phyloP scores from a whole-genome alignment of 1,140 invertebrate species.

The Drosophila seguyi region DNA sequence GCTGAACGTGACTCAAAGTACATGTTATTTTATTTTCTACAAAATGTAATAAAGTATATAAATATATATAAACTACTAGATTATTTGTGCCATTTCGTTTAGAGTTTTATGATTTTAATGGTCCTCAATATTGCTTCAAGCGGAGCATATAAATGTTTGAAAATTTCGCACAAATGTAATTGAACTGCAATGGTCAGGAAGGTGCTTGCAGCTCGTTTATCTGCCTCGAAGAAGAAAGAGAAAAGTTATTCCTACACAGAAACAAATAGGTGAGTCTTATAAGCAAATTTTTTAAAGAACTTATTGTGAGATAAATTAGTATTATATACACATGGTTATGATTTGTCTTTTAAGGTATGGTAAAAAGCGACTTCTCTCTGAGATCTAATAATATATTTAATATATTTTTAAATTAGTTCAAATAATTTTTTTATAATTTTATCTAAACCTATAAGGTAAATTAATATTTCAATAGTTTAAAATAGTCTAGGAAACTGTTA shows the following conservation, averaged over 20 bases:
- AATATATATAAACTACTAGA: background rate
- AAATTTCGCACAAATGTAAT: conserved; percentile 13
- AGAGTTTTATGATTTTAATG: conserved; percentile 6
- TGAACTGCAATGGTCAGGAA: conserved; percentile 4
- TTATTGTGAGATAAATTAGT: too few species aligned
- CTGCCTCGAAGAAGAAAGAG: background rate
- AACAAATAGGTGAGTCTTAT: background rate
- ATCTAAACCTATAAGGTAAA: too few species aligned
- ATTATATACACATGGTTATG: too few species aligned
- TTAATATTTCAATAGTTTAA: too few species aligned
- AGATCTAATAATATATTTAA: too few species aligned
- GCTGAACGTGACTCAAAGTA: conserved; percentile 20
- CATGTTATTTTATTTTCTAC: conserved; percentile 12
- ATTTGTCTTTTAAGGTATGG: too few species aligned
- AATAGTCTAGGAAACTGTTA: too few species aligned
- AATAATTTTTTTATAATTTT: too few species aligned
- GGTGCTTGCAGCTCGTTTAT: background rate
- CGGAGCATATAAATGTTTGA: conserved; percentile 17
- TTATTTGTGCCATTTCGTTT: background rate
- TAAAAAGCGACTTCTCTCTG: too few species aligned
- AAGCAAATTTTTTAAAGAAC: too few species aligned
- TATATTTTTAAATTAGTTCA: too few species aligned
- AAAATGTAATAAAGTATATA: conserved; percentile 5
- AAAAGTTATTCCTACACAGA: background rate
- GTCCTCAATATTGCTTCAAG: conserved; percentile 5